phyloP scores from a whole-genome alignment of 2,797 vertebrate species.

The Crocidura indochinensis region DNA sequence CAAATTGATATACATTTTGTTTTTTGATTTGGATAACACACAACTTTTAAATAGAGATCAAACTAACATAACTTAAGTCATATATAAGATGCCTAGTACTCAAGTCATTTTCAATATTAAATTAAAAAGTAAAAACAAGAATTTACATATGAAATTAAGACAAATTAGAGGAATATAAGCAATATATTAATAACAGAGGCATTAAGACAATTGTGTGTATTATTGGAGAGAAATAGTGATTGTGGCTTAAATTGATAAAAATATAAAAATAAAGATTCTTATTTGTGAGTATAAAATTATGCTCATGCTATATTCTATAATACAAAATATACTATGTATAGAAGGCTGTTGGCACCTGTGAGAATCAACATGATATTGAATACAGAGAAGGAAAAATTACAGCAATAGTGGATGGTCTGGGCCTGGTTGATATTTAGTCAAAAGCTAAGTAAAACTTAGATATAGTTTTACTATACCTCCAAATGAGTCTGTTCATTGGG shows the following conservation, averaged over 20 bases:
- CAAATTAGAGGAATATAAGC: not conserved
- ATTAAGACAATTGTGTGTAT: constrained; percentile 11
- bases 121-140: not conserved
- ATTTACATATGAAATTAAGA: constrained; percentile 1
- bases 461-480: not conserved
- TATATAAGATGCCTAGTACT: not conserved
- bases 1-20: not conserved
- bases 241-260: not conserved
- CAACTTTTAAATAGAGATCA: not conserved
- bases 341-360: not conserved
- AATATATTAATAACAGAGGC: not conserved
- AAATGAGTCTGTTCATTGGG: not conserved
- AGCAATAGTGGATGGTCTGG: not conserved
- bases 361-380: constrained; percentile 15
- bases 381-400: not conserved
- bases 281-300: not conserved
- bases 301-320: constrained; percentile 8
- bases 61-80: not conserved
- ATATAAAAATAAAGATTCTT: not conserved
- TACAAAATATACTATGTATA: not conserved
- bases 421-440: not conserved
- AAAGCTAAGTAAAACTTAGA: not conserved
- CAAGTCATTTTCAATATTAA: not conserved
- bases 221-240: constrained; percentile 29
- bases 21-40: not conserved